Conservation (phyloP, 2,888 invertebrate species). For the Sepioteuthis lessoniana region DNA sequence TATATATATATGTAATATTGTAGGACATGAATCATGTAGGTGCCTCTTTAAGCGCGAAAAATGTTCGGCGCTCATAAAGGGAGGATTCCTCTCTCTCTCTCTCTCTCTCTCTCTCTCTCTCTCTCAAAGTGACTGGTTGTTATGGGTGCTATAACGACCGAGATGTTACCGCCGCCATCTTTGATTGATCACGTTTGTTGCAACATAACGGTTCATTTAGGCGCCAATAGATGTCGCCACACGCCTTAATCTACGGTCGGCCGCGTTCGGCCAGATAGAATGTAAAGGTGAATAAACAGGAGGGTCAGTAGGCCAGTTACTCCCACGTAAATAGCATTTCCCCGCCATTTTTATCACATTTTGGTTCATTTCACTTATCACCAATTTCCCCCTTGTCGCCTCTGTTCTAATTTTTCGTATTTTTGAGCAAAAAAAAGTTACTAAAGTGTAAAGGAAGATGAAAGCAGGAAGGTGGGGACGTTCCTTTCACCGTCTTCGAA, state of each 20-base stretch:
- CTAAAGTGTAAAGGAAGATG: background rate
- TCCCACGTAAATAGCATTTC: background rate
- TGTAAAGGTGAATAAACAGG: background rate
- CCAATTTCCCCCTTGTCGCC: background rate
- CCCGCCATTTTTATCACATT: background rate
- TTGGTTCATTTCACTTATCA: background rate
- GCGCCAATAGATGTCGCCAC: background rate
- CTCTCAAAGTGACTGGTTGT: background rate
- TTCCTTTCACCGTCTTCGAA: background rate
- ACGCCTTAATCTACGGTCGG: background rate
- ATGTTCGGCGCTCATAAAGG: too few species aligned
- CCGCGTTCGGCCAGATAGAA: background rate
- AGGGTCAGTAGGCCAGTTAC: background rate
- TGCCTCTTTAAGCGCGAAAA: too few species aligned
- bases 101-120: too few species aligned
- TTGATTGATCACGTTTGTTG: slow-evolving; percentile 33
- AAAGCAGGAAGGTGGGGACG: too few species aligned
- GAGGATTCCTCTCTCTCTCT: too few species aligned
- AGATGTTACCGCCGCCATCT: background rate
- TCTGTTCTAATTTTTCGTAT: background rate
- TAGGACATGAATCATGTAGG: too few species aligned
- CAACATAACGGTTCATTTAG: slow-evolving; percentile 33
- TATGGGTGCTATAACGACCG: background rate
- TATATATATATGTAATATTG: too few species aligned
- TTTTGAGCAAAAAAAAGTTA: background rate